Conservation (phyloP, 2,888 invertebrate species). For the Neoitamus cyanurus region DNA sequence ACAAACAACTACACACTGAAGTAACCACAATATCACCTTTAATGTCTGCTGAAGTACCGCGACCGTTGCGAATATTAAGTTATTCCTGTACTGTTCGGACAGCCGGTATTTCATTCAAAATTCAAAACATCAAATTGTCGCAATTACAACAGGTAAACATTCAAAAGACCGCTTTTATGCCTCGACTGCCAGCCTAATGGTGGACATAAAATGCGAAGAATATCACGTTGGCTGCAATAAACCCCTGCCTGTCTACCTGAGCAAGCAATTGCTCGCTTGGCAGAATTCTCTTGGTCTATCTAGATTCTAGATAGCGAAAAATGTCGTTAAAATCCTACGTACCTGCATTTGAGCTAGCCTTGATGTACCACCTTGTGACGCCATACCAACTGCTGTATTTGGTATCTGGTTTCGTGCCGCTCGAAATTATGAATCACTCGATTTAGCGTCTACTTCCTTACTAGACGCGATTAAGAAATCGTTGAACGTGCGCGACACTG, state of each 20-base stretch:
- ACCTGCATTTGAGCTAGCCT: conserved; percentile 68
- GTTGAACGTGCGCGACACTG: not conserved
- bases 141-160: not conserved
- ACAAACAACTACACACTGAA: not conserved
- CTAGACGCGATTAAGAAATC: conserved; percentile 18
- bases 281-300: not conserved
- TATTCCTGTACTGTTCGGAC: not conserved
- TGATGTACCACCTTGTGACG: conserved; percentile 65
- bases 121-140: not conserved
- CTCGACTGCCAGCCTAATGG: not conserved
- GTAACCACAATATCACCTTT: not conserved
- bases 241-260: not conserved
- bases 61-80: not conserved
- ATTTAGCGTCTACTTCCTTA: conserved; percentile 18
- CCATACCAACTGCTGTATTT: conserved; percentile 56
- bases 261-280: not conserved
- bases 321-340: conserved; percentile 55
- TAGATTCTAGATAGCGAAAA: not conserved
- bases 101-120: not conserved
- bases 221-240: not conserved
- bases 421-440: conserved; percentile 8
- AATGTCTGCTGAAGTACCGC: not conserved
- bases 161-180: not conserved
- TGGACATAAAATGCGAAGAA: not conserved
- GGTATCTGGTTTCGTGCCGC: conserved; percentile 23